phyloP scores from a whole-genome alignment of 2,113 vertebrate genomes.

The Stictonetta naevosa region DNA sequence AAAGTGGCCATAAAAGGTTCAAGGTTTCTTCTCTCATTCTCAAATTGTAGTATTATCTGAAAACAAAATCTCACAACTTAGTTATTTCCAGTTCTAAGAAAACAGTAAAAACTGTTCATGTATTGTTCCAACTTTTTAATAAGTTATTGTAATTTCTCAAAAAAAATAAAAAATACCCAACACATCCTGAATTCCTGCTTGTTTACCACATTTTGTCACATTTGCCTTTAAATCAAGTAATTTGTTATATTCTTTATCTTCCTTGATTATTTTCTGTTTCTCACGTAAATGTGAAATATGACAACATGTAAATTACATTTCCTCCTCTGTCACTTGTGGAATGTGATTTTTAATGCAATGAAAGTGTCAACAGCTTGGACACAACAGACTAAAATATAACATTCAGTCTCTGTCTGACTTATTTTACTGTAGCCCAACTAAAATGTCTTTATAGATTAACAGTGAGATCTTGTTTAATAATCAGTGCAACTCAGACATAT shows the following conservation, averaged over 20 bases:
- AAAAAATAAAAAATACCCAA: neutral
- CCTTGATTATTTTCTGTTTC: neutral
- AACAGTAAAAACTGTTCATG: neutral
- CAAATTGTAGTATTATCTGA: neutral
- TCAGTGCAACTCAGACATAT: slow-evolving; percentile 46
- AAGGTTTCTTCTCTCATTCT: neutral
- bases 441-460: slow-evolving; percentile 40
- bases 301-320: neutral
- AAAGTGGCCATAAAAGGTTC: neutral
- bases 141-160: neutral
- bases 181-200: neutral
- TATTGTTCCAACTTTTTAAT: neutral
- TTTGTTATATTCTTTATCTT: neutral
- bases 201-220: neutral
- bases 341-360: neutral
- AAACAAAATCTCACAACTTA: neutral
- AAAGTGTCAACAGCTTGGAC: neutral
- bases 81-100: neutral
- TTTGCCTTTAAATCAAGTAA: neutral
- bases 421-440: neutral
- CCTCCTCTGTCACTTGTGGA: neutral
- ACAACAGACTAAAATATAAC: neutral
- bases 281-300: neutral
- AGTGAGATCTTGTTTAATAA: slow-evolving; percentile 42
- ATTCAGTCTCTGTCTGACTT: neutral